These are phyloP conservation scores for Ceramica pisi DNA, from an alignment of 2,888 invertebrate genomes.

Conservation along the genomic window DNA sequence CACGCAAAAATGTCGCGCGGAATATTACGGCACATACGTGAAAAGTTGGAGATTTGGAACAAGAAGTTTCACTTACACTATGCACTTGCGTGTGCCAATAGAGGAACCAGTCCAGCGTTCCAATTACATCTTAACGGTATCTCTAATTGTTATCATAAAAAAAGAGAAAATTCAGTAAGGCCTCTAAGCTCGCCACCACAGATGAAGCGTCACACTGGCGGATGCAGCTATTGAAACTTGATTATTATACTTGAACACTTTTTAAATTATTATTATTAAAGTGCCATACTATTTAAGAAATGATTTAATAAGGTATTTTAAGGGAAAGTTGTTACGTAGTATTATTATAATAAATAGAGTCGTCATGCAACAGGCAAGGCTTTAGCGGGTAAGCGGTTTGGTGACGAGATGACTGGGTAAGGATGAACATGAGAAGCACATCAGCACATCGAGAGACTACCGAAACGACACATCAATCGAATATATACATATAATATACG, in stretches of 20 bases:
- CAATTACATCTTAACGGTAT: conserved; percentile 84
- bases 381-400: conserved; percentile 68
- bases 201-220: conserved; percentile 88
- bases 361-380: conserved; percentile 86
- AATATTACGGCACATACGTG: conserved; percentile 88
- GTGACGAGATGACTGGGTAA: conserved; percentile 64
- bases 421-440: conserved; percentile 61
- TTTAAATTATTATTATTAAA: conserved; percentile 81
- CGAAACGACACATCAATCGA: conserved; percentile 59
- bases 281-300: conserved; percentile 89
- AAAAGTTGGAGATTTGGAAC: conserved; percentile 91
- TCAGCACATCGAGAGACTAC: conserved; percentile 58
- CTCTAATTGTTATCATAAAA: conserved; percentile 81
- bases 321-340: conserved; percentile 73
- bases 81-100: conserved; percentile 91
- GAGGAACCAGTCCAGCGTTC: conserved; percentile 88
- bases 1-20: conserved; percentile 89
- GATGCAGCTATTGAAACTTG: conserved; percentile 83
- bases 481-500: conserved; percentile 49
- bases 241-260: conserved; percentile 81
- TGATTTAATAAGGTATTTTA: conserved; percentile 83
- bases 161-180: conserved; percentile 90
- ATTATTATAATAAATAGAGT: conserved; percentile 78
- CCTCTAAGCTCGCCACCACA: conserved; percentile 88
- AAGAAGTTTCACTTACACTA: conserved; percentile 90